Percentiles rank a stretch among this genome's conserved stretches.
These are phyloP conservation scores for Serranus cabrilla DNA, from an alignment of 2,797 vertebrate genomes.

Conservation along the genomic window DNA sequence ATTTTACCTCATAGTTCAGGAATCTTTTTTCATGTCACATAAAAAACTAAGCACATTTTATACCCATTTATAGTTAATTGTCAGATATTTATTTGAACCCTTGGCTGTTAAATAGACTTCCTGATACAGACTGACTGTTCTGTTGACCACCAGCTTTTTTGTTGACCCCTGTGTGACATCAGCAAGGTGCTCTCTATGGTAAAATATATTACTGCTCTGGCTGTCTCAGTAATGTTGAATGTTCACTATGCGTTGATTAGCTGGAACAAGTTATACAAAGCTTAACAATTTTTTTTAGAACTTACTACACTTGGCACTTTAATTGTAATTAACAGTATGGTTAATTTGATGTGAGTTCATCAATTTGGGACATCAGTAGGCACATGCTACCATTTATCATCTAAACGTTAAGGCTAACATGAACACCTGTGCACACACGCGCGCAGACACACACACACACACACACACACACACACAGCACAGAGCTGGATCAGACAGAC, in stretches of 20 bases:
- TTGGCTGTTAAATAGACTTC: background rate
- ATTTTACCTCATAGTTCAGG: conserved; percentile 21
- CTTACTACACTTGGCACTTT: background rate
- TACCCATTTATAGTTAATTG: background rate
- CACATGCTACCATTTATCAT: too few species aligned
- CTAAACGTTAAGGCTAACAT: too few species aligned
- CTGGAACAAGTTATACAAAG: too few species aligned
- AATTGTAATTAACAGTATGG: too few species aligned
- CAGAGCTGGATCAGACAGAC: too few species aligned
- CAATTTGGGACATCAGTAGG: too few species aligned
- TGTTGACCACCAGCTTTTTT: conserved; percentile 22
- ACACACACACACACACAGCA: too few species aligned
- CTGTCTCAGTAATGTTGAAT: conserved; percentile 8
- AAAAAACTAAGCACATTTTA: conserved; percentile 8
- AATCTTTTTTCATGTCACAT: conserved; percentile 6
- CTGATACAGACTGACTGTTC: conserved; percentile 13
- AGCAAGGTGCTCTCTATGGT: conserved; percentile 18
- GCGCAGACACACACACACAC: too few species aligned
- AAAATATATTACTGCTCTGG: conserved; percentile 34
- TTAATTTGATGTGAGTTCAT: too few species aligned
- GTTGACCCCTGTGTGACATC: conserved; percentile 42
- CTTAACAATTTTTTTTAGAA: background rate
- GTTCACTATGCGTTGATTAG: too few species aligned
- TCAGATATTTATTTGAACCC: background rate
- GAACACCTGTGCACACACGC: too few species aligned